Base-by-base conservation (phyloP, 2,797 vertebrate species). In the Acipenser transmontanus region DNA sequence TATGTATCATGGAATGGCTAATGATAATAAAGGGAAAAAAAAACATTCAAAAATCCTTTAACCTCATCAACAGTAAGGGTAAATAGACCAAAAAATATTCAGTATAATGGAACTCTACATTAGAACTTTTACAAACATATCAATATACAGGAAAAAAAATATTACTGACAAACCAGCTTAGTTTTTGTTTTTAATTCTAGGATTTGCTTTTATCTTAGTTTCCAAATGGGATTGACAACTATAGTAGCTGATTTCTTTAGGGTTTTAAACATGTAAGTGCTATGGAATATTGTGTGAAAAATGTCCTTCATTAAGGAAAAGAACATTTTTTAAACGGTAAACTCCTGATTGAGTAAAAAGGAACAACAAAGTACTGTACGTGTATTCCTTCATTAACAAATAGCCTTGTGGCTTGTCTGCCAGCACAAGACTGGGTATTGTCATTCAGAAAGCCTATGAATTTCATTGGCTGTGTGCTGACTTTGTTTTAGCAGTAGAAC, bases 391-490 rank as follows among this genome's bases (percentile, higher is more conserved):
- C 34, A 34, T 34, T 34, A 34, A 3, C 0, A 34, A 34, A 34
- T 34, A 34, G 34, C 34, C 34, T 34, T 34, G 34, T 34, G 64
- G 68, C 74, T 84, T 84, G 79, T 80, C 82, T 82, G 81, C 82
- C 73, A 79, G 72, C 76, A 77, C 71, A 70, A 80, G 77, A 78
- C 81, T 78, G 70, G 78, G 73, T 78, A 81, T 17, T 73, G 77
- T 76, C 74, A 61, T 81, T 65, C 72, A 76, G 51, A 72, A 69
- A 79, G 70, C 80, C 85, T 82, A 87, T 88, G 86, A 87, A 87
- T 87, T 84, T 83, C 81, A 86, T 87, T 86, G 87, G 72, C 77
- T 61, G 70, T 60, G 75, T 80, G 74, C 81, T 77, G 78, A 77
- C 84, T 86, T 82, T 84, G 78, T 84, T 34, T 34, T 34, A 34